Percentiles rank a stretch among this genome's conserved stretches.
phyloP scores from a whole-genome alignment of 2,797 vertebrate genomes.

The Oryzias sinensis region DNA sequence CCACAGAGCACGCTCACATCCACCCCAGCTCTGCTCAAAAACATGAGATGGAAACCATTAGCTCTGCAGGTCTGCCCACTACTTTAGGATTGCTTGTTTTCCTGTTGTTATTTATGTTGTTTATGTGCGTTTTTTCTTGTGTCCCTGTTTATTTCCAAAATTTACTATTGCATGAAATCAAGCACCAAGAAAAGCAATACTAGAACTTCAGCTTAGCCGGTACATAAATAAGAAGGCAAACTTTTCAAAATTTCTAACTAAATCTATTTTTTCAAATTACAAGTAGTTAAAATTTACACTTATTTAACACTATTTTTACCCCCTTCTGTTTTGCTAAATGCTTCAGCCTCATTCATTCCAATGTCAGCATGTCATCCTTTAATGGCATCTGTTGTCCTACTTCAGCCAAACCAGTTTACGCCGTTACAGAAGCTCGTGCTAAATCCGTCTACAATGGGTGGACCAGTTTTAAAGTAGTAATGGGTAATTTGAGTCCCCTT shows the following conservation, averaged over 20 bases:
- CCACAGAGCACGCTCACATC: constrained; percentile 91
- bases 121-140: constrained; percentile 43
- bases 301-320: neutral
- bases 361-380: constrained; percentile 44
- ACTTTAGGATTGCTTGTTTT: constrained; percentile 18
- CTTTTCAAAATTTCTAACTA: too few species aligned
- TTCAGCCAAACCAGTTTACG: constrained; percentile 44
- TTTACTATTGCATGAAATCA: constrained; percentile 5
- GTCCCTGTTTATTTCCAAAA: constrained; percentile 10
- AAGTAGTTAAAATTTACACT: neutral
- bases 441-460: constrained; percentile 40
- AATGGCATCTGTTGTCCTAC: constrained; percentile 66
- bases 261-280: neutral
- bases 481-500: constrained; percentile 53
- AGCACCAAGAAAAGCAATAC: too few species aligned
- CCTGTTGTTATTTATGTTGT: constrained; percentile 25
- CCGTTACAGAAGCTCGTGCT: constrained; percentile 41
- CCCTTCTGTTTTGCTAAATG: constrained; percentile 27
- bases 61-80: constrained; percentile 82
- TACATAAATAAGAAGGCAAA: too few species aligned
- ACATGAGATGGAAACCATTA: constrained; percentile 91
- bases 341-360: constrained; percentile 30
- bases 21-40: constrained; percentile 90
- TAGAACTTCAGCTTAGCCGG: too few species aligned
- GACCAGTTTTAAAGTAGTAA: constrained; percentile 50